A percentile compares a stretch with the other conserved stretches of the same genome.
Conservation (phyloP, 2,888 invertebrate genomes). For the Tribolium freemani region DNA sequence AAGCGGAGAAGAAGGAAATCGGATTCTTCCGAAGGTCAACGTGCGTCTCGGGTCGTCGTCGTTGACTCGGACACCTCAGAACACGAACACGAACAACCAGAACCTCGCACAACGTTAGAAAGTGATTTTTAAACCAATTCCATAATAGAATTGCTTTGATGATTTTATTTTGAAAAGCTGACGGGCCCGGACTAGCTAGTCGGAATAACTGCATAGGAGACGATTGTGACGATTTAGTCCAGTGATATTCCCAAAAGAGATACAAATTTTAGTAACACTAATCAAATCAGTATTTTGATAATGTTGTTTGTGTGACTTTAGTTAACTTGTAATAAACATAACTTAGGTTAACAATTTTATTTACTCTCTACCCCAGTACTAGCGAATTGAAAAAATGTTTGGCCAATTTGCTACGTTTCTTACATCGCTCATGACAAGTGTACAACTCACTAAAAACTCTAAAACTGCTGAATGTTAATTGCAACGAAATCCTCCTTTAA, state of each 20-base stretch:
- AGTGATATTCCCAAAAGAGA: background rate
- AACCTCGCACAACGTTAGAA: constrained; percentile 53
- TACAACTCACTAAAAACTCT: background rate
- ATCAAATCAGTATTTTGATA: background rate
- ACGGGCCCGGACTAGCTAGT: constrained; percentile 7
- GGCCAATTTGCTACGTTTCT: background rate
- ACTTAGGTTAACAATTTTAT: constrained; percentile 1
- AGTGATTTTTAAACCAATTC: constrained; percentile 55
- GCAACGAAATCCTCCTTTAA: too few species aligned
- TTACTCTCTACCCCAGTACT: background rate
- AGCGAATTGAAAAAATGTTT: background rate
- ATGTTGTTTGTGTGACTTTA: background rate
- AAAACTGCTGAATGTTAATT: too few species aligned
- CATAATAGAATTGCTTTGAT: background rate
- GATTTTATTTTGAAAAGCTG: background rate
- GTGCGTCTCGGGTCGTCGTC: constrained; percentile 51
- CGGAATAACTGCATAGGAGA: background rate
- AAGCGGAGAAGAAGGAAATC: constrained; percentile 58
- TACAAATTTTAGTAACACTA: background rate
- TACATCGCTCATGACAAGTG: constrained; percentile 3
- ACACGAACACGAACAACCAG: constrained; percentile 47
- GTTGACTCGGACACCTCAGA: constrained; percentile 54
- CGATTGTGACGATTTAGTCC: background rate
- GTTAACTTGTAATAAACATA: background rate
- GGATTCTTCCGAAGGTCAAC: constrained; percentile 52